These are phyloP conservation scores for Manduca sexta DNA, from an alignment of 1,140 invertebrate genomes.

Conservation along the genomic window DNA sequence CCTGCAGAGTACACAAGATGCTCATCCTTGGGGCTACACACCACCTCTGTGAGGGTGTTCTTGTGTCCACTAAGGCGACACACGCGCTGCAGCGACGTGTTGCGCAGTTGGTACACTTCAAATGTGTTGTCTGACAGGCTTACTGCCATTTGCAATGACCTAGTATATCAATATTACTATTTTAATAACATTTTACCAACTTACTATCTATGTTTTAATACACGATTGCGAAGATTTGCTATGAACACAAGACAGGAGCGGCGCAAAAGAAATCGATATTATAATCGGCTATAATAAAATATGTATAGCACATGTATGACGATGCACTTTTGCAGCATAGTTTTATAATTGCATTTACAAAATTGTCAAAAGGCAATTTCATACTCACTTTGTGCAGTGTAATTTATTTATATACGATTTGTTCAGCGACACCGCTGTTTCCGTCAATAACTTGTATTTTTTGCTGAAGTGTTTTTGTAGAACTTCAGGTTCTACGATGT, in stretches of 20 bases:
- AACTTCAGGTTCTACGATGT: conserved; percentile 39
- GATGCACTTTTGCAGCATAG: too few relatives aligned
- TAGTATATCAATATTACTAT: conserved; percentile 18
- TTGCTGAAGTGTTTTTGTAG: conserved; percentile 46
- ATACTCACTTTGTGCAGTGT: conserved; percentile 49
- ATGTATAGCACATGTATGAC: too few relatives aligned
- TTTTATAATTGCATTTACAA: too few relatives aligned
- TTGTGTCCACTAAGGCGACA: conserved; percentile 62
- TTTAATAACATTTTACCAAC: background rate
- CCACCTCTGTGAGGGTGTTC: conserved; percentile 72
- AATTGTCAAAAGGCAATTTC: too few relatives aligned
- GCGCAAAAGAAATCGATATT: too few relatives aligned
- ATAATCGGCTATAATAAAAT: too few relatives aligned
- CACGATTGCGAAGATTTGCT: too few relatives aligned
- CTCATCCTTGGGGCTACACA: conserved; percentile 75
- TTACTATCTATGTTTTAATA: too few relatives aligned
- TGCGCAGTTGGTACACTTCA: conserved; percentile 48
- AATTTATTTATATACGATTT: conserved; percentile 56
- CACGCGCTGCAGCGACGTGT: conserved; percentile 41
- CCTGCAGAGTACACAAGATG: conserved; percentile 77
- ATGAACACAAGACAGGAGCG: too few relatives aligned
- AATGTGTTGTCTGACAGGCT: conserved; percentile 46
- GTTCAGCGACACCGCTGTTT: conserved; percentile 45
- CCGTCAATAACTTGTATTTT: conserved; percentile 45
- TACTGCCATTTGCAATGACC: conserved; percentile 48